Evolutionary conservation across 2,113 vertebrate genomes (phyloP).

Genomic region (Garra rufa): DNA sequence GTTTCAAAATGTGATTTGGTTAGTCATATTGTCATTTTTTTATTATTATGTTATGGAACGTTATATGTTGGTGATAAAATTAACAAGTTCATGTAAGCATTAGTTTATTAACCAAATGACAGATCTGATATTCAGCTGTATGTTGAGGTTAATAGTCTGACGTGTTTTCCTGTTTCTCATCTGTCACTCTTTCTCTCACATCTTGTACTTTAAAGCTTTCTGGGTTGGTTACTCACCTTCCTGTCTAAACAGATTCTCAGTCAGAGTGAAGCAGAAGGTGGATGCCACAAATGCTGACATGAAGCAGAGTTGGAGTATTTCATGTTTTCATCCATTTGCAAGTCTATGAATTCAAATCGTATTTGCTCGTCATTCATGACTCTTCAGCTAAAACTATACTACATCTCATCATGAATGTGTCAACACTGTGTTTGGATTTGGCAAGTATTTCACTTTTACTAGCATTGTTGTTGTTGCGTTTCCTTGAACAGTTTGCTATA

Average conservation of each 20-base stretch:
- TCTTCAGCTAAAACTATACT: conserved; percentile 28
- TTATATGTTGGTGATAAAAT: not conserved
- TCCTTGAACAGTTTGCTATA: not conserved
- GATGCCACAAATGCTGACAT: not conserved
- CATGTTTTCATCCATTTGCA: not conserved
- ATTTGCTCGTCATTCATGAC: conserved; percentile 6
- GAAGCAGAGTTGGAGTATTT: conserved; percentile 23
- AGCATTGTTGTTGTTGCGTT: not conserved
- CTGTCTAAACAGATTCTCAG: conserved; percentile 33
- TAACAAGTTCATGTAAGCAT: not conserved
- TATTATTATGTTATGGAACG: not conserved
- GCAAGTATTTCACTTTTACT: conserved; percentile 58
- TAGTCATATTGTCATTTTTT: not conserved
- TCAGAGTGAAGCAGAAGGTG: not conserved
- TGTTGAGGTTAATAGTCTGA: conserved; percentile 35
- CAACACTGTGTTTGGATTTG: conserved; percentile 47
- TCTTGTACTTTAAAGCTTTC: conserved; percentile 44
- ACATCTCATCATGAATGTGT: conserved; percentile 38
- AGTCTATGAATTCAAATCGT: conserved; percentile 16
- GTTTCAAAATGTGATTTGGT: not conserved
- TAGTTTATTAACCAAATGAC: conserved; percentile 6
- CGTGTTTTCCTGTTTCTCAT: conserved; percentile 49
- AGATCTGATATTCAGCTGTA: not conserved
- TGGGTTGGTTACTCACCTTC: conserved; percentile 17
- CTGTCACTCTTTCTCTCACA: conserved; percentile 40